These are phyloP conservation scores for Phallusia fumigata DNA, from an alignment of 23 tunicate genomes.

Conservation along the genomic window DNA sequence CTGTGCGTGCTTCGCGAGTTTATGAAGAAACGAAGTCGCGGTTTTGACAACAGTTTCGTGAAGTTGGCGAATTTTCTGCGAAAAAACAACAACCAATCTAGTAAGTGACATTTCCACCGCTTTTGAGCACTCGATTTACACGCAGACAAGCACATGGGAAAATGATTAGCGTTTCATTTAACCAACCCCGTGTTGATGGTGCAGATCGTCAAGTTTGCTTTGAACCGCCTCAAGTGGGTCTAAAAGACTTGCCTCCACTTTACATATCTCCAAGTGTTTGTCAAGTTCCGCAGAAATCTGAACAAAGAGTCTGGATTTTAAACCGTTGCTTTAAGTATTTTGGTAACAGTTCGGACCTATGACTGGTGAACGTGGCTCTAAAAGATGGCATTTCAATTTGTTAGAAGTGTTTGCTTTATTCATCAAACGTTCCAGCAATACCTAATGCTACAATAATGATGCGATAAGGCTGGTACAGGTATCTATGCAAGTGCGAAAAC, in stretches of 20 bases:
- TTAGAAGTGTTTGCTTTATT: too few species aligned
- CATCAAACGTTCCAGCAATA: too few species aligned
- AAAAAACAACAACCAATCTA: neutral
- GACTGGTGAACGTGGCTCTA: too few species aligned
- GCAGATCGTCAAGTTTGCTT: conserved; percentile 41
- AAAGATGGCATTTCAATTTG: too few species aligned
- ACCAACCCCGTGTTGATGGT: conserved; percentile 35
- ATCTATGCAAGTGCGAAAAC: too few species aligned
- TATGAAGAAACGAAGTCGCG: conserved; percentile 7
- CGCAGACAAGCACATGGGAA: neutral
- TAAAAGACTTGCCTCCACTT: conserved; percentile 64
- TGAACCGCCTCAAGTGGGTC: conserved; percentile 57
- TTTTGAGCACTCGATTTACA: neutral
- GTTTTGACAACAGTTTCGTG: neutral
- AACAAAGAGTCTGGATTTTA: too few species aligned
- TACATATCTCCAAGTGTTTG: conserved; percentile 25
- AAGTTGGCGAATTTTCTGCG: neutral
- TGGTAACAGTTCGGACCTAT: too few species aligned
- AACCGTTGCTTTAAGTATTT: too few species aligned
- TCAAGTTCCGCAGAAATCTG: conserved; percentile 40
- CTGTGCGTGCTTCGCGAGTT: neutral
- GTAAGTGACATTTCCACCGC: neutral
- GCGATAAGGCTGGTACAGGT: too few species aligned
- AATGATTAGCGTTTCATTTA: neutral
- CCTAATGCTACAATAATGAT: too few species aligned